Conservation (phyloP, 2,113 vertebrate genomes). For the Gasterosteus nipponicus region DNA sequence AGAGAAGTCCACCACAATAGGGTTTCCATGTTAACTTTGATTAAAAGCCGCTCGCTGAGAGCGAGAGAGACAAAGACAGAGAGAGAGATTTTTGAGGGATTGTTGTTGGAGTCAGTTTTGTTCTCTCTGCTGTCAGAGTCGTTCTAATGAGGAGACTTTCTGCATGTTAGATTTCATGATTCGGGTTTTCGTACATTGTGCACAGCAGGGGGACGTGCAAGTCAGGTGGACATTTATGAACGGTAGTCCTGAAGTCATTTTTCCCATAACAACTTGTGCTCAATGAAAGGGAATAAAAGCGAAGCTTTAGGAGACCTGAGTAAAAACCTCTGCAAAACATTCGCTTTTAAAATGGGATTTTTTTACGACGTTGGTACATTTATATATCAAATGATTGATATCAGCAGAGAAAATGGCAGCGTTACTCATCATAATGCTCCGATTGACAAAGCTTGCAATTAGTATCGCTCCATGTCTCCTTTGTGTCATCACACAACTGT, state of each 20-base stretch:
- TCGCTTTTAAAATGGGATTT: no score
- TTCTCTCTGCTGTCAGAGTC: not conserved
- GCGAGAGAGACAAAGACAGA: not conserved
- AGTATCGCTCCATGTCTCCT: not conserved
- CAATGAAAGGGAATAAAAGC: not conserved
- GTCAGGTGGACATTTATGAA: not conserved
- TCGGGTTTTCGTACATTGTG: not conserved
- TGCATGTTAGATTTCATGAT: conserved; percentile 13
- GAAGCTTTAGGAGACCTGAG: not conserved
- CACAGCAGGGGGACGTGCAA: not conserved
- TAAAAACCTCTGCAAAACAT: no score
- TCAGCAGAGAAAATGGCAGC: not conserved
- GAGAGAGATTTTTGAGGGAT: not conserved
- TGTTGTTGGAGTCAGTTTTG: not conserved
- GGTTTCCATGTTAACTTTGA: not conserved
- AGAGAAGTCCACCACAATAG: not conserved
- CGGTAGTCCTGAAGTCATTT: not conserved
- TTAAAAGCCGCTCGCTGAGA: not conserved
- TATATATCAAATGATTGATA: not conserved
- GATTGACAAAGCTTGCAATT: not conserved
- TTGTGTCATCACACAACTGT: not conserved
- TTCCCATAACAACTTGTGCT: not conserved
- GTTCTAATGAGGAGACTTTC: not conserved
- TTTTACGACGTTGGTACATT: not conserved
- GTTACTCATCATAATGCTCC: not conserved